These are phyloP conservation scores for Falcaria lacertinaria DNA, from an alignment of 2,888 invertebrate species.

Conservation along the genomic window DNA sequence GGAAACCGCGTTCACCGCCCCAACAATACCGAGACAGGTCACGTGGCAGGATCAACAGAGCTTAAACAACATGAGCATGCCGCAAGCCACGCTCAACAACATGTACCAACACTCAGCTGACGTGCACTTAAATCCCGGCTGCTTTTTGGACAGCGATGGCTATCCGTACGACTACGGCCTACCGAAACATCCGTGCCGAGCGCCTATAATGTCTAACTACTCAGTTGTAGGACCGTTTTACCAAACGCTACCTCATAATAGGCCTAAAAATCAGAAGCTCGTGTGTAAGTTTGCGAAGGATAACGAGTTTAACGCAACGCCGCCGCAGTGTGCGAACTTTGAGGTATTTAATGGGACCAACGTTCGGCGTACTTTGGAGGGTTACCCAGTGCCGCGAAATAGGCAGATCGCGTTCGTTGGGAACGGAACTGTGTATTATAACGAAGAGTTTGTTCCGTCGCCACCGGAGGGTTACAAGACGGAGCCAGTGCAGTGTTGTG, in stretches of 20 bases:
- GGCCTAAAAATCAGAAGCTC: conserved; percentile 78
- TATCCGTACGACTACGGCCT: conserved; percentile 88
- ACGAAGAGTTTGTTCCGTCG: conserved; percentile 82
- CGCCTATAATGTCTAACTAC: conserved; percentile 68
- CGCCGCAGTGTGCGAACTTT: conserved; percentile 59
- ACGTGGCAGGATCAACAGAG: conserved; percentile 78
- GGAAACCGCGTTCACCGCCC: conserved; percentile 63
- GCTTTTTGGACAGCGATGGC: conserved; percentile 88
- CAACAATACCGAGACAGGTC: conserved; percentile 71
- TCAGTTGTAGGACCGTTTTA: conserved; percentile 80
- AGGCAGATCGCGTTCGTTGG: conserved; percentile 73
- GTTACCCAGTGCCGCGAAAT: conserved; percentile 83
- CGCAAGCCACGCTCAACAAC: conserved; percentile 68
- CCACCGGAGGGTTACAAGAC: conserved; percentile 86
- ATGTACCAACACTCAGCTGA: conserved; percentile 85
- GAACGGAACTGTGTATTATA: conserved; percentile 69
- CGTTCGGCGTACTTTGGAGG: conserved; percentile 88
- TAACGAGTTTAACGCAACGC: conserved; percentile 65
- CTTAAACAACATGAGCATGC: conserved; percentile 65
- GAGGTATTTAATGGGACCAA: conserved; percentile 72
- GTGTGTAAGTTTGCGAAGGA: conserved; percentile 74
- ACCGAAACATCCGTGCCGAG: conserved; percentile 81
- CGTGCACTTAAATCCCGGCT: conserved; percentile 87
- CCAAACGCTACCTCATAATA: conserved; percentile 88
- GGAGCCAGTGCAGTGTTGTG: conserved; percentile 74